phyloP scores from a whole-genome alignment of 35 echinoderm and acorn worm species.

The Acanthaster planci region DNA sequence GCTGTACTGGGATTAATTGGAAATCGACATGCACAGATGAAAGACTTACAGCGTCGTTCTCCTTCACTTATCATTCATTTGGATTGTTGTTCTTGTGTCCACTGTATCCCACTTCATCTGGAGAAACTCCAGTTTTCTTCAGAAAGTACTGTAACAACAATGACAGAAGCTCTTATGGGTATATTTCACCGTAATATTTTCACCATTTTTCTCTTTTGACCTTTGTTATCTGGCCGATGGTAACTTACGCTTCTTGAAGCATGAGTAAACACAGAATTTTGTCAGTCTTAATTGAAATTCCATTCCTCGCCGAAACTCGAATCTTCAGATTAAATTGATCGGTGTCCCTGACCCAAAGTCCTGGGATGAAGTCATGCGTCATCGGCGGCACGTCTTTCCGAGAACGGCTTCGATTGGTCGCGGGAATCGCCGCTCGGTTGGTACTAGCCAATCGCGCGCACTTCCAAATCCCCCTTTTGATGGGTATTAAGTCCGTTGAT shows the following conservation, averaged over 20 bases:
- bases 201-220: background rate
- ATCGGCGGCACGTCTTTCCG: background rate
- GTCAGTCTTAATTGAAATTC: conserved; percentile 26
- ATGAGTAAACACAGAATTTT: conserved; percentile 5
- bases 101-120: too few relatives aligned
- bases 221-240: background rate
- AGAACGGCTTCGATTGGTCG: background rate
- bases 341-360: background rate
- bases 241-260: background rate
- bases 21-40: too few relatives aligned
- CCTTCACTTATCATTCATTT: too few relatives aligned
- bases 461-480: background rate
- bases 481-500: background rate
- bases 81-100: too few relatives aligned
- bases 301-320: background rate
- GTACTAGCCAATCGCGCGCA: background rate
- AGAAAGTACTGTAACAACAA: too few relatives aligned
- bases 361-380: background rate
- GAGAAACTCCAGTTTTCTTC: too few relatives aligned
- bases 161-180: too few relatives aligned
- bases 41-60: too few relatives aligned
- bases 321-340: background rate
- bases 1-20: too few relatives aligned
- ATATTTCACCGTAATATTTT: too few relatives aligned
- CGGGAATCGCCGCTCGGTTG: background rate